These are phyloP conservation scores for Timandra comae DNA, from an alignment of 2,888 invertebrate genomes.

Conservation along the genomic window DNA sequence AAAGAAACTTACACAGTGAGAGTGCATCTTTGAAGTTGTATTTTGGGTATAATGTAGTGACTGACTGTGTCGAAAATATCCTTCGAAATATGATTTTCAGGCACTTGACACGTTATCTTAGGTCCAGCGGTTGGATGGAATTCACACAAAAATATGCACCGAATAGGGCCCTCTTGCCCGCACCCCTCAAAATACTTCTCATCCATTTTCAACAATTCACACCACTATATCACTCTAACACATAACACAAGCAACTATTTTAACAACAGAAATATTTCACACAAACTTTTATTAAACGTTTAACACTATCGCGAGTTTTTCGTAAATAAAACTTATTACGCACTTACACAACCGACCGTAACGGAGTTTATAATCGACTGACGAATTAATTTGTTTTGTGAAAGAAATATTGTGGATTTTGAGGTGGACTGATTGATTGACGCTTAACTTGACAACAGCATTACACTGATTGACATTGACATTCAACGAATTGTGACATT, in stretches of 20 bases:
- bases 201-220: constrained; percentile 49
- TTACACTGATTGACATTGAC: no score
- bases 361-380: constrained; percentile 26
- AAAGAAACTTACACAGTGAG: constrained; percentile 85
- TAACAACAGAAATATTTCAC: no score
- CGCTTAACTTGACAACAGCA: no score
- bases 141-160: constrained; percentile 87
- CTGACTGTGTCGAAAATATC: constrained; percentile 89
- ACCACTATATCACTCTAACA: constrained; percentile 20
- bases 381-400: no score
- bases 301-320: constrained; percentile 28
- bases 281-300: constrained; percentile 19
- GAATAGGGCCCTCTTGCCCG: constrained; percentile 82
- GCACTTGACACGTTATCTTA: constrained; percentile 88
- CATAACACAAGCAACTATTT: constrained; percentile 3
- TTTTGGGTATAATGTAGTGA: constrained; percentile 90
- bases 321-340: constrained; percentile 33
- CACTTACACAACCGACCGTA: constrained; percentile 9
- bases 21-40: constrained; percentile 85
- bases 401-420: no score
- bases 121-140: constrained; percentile 86
- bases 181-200: constrained; percentile 75
- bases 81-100: constrained; percentile 86
- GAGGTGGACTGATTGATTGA: no score
- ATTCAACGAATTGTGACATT: no score